Evolutionary conservation across 2,113 vertebrate genomes (phyloP), one percentile per base, ranked within the genome.

Genomic region (Mystacornis crossleyi): DNA sequence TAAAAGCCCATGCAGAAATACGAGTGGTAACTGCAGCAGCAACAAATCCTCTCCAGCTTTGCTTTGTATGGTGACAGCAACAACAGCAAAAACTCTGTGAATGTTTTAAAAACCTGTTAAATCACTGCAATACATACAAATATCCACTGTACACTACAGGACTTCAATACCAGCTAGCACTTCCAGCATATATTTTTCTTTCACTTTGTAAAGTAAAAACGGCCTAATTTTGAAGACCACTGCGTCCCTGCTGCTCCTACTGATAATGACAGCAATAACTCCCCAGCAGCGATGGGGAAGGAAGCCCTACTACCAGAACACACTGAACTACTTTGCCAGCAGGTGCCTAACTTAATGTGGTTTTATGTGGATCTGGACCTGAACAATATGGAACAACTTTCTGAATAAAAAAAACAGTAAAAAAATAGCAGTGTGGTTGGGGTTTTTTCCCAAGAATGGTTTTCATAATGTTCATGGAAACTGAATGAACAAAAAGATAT

Each of bases 391-490:
- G 53, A 81, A 60, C 12, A 82, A 73, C 34, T 73, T 85, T 65
- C 74, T 71, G 67, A 47, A 75, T 24, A 28, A 69, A 57, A 33
- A 12, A 20, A 10, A 1, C 4, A 45, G 33, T 31, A 43, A 58
- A 62, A 55, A 69, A 71, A 70, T 1, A 85, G 21, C 12, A 60
- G 18, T 14, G 17, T 79, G 42, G 10, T 25, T 3, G 9, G 1
- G 25, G 1, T 28, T 75, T 55, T 66, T 75, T 69, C 65, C 45
- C 45, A 62, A 70, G n/a, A 84, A 62, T 9, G 20, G 18, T 70
- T 86, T 96, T 88, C 55, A 64, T 81, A 70, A 86, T 36, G 33
- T 74, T 64, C 67, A 42, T 74, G 47, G 75, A 92, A 95, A 92
- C 17, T 6, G 33, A 92, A 90, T 48, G n/a, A 72, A 88, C 13